Conservation (phyloP, 2,888 invertebrate species). For the Philopedon plagiatum region DNA sequence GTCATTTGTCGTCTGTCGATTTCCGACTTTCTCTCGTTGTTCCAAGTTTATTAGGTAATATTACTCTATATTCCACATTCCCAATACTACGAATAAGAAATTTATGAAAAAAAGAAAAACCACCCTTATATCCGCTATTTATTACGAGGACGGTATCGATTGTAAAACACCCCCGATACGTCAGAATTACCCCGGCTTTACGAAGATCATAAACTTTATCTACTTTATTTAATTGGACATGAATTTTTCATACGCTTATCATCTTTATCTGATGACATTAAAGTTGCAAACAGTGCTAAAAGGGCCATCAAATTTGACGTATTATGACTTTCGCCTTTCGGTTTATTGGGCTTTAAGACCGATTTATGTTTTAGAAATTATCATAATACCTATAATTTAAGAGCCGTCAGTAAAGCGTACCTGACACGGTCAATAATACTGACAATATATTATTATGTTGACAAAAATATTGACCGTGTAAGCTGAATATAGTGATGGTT, state of each 20-base stretch:
- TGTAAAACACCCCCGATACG: slow-evolving; percentile 11
- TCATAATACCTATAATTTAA: too few relatives aligned
- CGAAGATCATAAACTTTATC: slow-evolving; percentile 42
- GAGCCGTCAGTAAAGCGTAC: too few relatives aligned
- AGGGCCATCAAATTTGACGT: slow-evolving; percentile 30
- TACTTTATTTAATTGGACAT: slow-evolving; percentile 53
- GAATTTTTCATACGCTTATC: slow-evolving; percentile 51
- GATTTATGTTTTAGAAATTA: neutral
- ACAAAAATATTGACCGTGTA: too few relatives aligned
- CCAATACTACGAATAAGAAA: neutral
- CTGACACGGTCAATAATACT: too few relatives aligned
- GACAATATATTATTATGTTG: too few relatives aligned
- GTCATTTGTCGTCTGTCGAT: too few relatives aligned
- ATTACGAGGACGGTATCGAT: slow-evolving; percentile 8
- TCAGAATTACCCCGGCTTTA: slow-evolving; percentile 14
- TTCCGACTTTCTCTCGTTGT: too few relatives aligned
- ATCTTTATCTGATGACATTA: slow-evolving; percentile 37
- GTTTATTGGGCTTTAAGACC: neutral
- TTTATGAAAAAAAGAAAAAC: neutral
- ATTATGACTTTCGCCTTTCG: neutral
- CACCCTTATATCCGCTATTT: neutral
- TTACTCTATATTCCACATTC: neutral
- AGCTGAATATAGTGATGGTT: too few relatives aligned
- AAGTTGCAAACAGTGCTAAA: slow-evolving; percentile 42
- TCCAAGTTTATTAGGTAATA: too few relatives aligned